phyloP scores from a whole-genome alignment of 2,888 invertebrate species.

The Lysandra bellargus region DNA sequence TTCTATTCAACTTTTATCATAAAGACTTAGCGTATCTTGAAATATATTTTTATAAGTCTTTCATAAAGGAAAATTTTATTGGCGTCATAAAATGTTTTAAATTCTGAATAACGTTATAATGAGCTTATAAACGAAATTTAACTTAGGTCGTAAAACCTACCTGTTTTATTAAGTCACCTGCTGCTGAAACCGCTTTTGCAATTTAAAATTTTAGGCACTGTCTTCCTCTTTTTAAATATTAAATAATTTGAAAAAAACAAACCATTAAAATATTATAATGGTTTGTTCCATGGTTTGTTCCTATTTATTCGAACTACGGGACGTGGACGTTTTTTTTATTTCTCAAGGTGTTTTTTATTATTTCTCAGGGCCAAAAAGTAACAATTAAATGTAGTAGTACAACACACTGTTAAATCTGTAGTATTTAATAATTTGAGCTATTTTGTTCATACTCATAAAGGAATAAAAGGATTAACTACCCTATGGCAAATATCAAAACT shows the following conservation, averaged over 20 bases:
- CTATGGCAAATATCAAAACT: background rate
- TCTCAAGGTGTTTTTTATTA: too few species aligned
- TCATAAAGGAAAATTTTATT: background rate
- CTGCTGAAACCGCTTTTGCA: background rate
- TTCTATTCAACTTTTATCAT: background rate
- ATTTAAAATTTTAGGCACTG: background rate
- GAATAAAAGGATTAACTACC: background rate
- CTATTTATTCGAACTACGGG: too few species aligned
- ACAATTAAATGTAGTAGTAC: too few species aligned
- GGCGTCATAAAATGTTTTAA: background rate
- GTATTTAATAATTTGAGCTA: too few species aligned
- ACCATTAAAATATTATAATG: too few species aligned
- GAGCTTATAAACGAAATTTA: background rate
- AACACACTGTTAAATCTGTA: too few species aligned
- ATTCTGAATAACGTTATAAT: slow-evolving; percentile 17
- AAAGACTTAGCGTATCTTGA: background rate
- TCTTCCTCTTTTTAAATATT: background rate
- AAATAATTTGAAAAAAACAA: too few species aligned
- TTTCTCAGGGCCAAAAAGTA: too few species aligned
- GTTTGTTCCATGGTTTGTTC: too few species aligned
- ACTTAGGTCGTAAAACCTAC: background rate
- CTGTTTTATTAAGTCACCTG: slow-evolving; percentile 14
- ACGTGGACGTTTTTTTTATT: too few species aligned
- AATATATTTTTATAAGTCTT: background rate
- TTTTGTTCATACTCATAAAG: too few species aligned